Evolutionary conservation across 2,888 invertebrate species (phyloP).

Genomic region (Dromius quadrimaculatus): DNA sequence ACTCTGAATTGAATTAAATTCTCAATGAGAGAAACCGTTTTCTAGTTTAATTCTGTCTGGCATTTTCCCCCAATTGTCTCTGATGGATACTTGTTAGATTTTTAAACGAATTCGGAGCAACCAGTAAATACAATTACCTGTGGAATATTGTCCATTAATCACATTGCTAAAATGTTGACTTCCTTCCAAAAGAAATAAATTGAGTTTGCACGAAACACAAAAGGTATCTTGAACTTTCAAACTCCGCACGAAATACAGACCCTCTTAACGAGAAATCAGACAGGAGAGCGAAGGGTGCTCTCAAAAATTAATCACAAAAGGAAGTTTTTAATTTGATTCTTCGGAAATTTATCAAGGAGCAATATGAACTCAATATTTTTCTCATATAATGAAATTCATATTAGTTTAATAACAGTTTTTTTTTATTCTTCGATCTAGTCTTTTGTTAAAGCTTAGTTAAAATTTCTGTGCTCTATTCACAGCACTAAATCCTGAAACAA

Average conservation of each 20-base stretch:
- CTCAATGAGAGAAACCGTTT: background rate
- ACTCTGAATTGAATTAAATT: background rate
- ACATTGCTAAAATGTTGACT: conserved; percentile 56
- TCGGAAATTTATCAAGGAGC: background rate
- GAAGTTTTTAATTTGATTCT: background rate
- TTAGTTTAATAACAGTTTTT: too few relatives aligned
- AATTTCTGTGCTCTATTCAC: too few relatives aligned
- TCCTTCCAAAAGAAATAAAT: conserved; percentile 41
- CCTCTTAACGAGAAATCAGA: conserved; percentile 25
- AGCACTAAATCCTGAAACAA: conserved; percentile 11
- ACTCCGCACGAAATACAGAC: background rate
- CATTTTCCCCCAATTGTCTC: conserved; percentile 48
- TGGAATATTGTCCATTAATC: conserved; percentile 58
- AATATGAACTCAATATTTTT: too few relatives aligned
- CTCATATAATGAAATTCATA: too few relatives aligned
- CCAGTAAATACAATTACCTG: conserved; percentile 56
- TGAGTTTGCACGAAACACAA: conserved; percentile 37
- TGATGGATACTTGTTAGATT: conserved; percentile 55
- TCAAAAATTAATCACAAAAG: background rate
- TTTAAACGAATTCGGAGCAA: conserved; percentile 54
- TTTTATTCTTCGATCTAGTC: too few relatives aligned
- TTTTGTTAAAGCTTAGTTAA: too few relatives aligned
- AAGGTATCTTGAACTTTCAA: conserved; percentile 13
- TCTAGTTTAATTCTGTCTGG: background rate
- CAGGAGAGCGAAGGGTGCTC: background rate